A percentile compares a stretch with the other conserved stretches of the same genome.
Conservation (phyloP, 2,888 invertebrate species). For the Diarsia mendica region DNA sequence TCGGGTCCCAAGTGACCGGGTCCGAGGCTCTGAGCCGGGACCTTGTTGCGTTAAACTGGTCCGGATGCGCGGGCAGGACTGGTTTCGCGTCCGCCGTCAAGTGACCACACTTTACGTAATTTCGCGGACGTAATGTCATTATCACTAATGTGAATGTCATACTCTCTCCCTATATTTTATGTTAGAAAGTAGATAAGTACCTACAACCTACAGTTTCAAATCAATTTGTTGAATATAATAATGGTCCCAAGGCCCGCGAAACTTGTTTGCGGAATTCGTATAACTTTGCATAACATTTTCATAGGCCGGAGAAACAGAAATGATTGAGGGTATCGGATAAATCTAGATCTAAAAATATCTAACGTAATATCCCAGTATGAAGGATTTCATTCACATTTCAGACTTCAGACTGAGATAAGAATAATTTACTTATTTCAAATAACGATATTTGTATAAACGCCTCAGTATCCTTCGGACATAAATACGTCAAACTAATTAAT, state of each 20-base stretch:
- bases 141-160: conserved; percentile 60
- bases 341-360: conserved; percentile 43
- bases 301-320: conserved; percentile 27
- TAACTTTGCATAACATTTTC: conserved; percentile 49
- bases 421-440: conserved; percentile 18
- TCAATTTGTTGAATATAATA: conserved; percentile 32
- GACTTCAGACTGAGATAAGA: conserved; percentile 51
- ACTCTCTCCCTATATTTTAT: conserved; percentile 60
- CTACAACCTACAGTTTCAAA: conserved; percentile 13
- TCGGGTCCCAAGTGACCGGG: conserved; percentile 67
- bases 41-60: conserved; percentile 80
- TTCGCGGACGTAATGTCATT: conserved; percentile 74
- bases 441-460: conserved; percentile 43
- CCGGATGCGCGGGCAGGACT: conserved; percentile 71
- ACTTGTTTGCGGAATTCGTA: conserved; percentile 46
- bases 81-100: conserved; percentile 78
- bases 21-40: conserved; percentile 82
- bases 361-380: conserved; percentile 29
- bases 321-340: conserved; percentile 29
- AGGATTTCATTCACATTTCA: conserved; percentile 47
- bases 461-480: conserved; percentile 40
- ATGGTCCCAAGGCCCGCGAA: conserved; percentile 22
- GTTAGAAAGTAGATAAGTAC: conserved; percentile 44
- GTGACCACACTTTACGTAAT: conserved; percentile 81
- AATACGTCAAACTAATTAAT: conserved; percentile 45